Percentiles rank a stretch among this genome's conserved stretches.
Conservation (phyloP, 2,888 invertebrate genomes). For the Scrobipalpa atriplicella region DNA sequence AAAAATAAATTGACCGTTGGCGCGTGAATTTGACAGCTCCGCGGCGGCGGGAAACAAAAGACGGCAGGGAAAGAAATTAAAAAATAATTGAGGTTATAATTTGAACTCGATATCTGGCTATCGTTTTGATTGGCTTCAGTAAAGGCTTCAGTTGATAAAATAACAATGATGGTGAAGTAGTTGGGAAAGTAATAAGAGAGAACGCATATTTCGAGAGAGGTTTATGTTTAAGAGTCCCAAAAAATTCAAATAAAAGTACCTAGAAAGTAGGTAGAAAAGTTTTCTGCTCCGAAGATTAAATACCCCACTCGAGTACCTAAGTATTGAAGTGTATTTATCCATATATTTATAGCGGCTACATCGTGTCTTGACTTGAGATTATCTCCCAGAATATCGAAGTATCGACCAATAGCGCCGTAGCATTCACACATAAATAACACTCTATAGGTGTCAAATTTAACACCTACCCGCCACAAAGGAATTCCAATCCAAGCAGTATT, state of each 20-base stretch:
- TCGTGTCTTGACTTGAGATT: conserved; percentile 21
- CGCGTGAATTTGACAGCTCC: conserved; percentile 65
- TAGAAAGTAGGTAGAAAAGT: too few species aligned
- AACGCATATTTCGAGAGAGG: too few species aligned
- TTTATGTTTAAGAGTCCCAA: too few species aligned
- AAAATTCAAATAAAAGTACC: too few species aligned
- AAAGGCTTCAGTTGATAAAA: background rate
- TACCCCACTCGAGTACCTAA: background rate
- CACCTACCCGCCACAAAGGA: conserved; percentile 38
- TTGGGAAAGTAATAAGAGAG: background rate
- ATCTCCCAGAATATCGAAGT: conserved; percentile 37
- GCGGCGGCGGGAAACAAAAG: conserved; percentile 55
- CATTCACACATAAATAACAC: conserved; percentile 56
- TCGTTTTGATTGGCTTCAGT: conserved; percentile 22
- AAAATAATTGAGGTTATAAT: conserved; percentile 31
- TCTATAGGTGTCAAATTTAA: conserved; percentile 67
- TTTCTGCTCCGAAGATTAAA: too few species aligned
- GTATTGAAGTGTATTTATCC: background rate
- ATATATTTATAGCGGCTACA: background rate
- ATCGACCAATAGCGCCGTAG: conserved; percentile 63
- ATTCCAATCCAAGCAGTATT: conserved; percentile 32
- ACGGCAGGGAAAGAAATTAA: conserved; percentile 44
- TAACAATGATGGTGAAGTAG: background rate
- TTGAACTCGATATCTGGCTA: background rate
- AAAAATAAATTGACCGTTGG: conserved; percentile 64